A percentile compares a stretch with the other conserved stretches of the same genome.
Conservation (phyloP, 2,888 invertebrate genomes). For the Morpho achilles region DNA sequence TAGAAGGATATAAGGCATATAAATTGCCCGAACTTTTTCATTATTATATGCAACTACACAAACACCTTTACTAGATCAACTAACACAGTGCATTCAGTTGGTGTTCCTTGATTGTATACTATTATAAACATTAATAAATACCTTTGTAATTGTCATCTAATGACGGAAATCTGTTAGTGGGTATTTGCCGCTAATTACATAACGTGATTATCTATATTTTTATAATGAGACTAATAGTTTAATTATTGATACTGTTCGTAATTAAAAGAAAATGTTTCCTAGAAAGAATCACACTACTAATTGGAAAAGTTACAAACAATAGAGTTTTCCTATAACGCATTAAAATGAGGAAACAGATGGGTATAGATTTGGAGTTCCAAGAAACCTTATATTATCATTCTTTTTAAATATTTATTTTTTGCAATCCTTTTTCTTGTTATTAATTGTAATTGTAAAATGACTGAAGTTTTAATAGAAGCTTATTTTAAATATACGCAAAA, state of each 20-base stretch:
- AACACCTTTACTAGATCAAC: conserved; percentile 14
- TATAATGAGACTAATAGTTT: background rate
- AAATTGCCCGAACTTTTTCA: too few relatives aligned
- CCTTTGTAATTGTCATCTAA: conserved; percentile 42
- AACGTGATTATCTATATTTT: conserved; percentile 28
- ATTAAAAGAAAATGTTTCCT: background rate
- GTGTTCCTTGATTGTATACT: conserved; percentile 19
- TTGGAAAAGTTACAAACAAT: too few relatives aligned
- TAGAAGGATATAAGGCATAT: too few relatives aligned
- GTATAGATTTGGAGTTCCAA: too few relatives aligned
- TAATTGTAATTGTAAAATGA: too few relatives aligned
- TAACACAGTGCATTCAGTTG: conserved; percentile 15
- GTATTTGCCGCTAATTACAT: conserved; percentile 50
- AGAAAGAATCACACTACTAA: background rate
- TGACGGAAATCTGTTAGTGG: conserved; percentile 41
- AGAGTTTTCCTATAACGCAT: too few relatives aligned
- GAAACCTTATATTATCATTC: too few relatives aligned
- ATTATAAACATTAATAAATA: conserved; percentile 37
- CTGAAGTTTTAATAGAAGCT: too few relatives aligned
- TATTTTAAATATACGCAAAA: too few relatives aligned
- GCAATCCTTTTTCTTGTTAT: too few relatives aligned
- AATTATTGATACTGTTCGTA: background rate
- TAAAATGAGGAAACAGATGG: too few relatives aligned
- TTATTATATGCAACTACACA: background rate
- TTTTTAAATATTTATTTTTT: too few relatives aligned